Evolutionary conservation across 1,140 invertebrate genomes (phyloP), one percentile per base, ranked within the genome.

Genomic region (Eupeodes corollae): DNA sequence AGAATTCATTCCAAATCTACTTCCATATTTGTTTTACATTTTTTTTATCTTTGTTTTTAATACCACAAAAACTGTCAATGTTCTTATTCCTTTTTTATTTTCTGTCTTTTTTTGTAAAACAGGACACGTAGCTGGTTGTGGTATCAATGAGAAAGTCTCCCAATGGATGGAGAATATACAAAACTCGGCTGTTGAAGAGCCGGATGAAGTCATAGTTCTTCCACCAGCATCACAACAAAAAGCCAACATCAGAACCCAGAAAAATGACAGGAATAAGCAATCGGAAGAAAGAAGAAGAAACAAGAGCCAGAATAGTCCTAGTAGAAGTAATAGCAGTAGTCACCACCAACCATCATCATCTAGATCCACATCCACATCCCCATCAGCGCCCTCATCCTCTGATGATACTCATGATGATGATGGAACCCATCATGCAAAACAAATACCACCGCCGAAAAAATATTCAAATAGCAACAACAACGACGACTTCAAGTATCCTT

Each of bases 121-220:
- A 86, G 84, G 84, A 67, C 84, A 86, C 67, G 78, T 80, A 26
- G 81, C 79, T 51, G 90, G 89, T 9, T 93, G 90, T 70, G 91
- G 90, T 38, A 81, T 91, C 33, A 90, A 80, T 11, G 84, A 88
- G 49, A 84, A 90, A 48, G 78, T 91, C 19, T 79, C 82, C 46
- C 79, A 89, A 56, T 94, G 90, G 89, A 96, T 97, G 92, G 81
- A 92, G 51, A 75, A 75, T 50, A 80, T 96, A 53, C 90, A 94
- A 67, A 88, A 90, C 71, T 91, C 90, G 10, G 89, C 79, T 0
- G 78, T 79, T 32, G 63, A 67, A 51, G 63, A 67, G 53, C 51
- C 67, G 12, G 14, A 12, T 21, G 19, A 30, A 31, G 6, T 31
- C 51, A 58, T 32, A 56, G 16, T 51, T 56, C 11, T 46, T 53